Percentiles rank a stretch among this genome's conserved stretches.
Conservation (phyloP, 2,888 invertebrate genomes). For the Cephus pygmeus region DNA sequence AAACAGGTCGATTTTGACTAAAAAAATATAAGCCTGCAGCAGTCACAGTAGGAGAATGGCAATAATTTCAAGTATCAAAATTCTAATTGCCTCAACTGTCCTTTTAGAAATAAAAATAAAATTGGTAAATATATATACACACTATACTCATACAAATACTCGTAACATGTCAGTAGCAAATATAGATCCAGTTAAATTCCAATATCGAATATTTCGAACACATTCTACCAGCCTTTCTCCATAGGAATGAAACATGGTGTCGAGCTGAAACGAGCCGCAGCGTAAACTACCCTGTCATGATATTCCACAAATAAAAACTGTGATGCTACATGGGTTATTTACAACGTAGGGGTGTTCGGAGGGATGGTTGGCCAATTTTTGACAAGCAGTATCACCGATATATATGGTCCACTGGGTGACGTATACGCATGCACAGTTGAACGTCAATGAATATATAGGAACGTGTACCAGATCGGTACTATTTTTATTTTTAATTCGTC, state of each 20-base stretch:
- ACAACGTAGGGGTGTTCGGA: constrained; percentile 32
- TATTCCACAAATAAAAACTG: constrained; percentile 54
- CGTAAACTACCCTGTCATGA: constrained; percentile 43
- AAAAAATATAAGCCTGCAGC: neutral
- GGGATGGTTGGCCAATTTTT: constrained; percentile 38
- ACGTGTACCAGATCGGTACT: neutral
- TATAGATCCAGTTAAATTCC: neutral
- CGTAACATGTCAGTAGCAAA: neutral
- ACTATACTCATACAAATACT: too few relatives aligned
- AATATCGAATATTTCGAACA: neutral
- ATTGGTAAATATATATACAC: neutral
- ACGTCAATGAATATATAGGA: neutral
- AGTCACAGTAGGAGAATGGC: neutral
- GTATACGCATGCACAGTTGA: neutral
- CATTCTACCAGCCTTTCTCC: neutral
- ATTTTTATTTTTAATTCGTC: constrained; percentile 25
- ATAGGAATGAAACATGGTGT: constrained; percentile 44
- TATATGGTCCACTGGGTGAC: neutral
- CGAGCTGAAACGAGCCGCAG: constrained; percentile 24
- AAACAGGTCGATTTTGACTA: neutral
- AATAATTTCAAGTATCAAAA: too few relatives aligned
- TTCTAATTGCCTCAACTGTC: too few relatives aligned
- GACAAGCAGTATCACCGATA: constrained; percentile 34
- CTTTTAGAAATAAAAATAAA: too few relatives aligned
- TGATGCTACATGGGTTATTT: constrained; percentile 41